A percentile compares a stretch with the other conserved stretches of the same genome.
phyloP scores from a whole-genome alignment of 1,140 invertebrate species.

The Aphis gossypii region DNA sequence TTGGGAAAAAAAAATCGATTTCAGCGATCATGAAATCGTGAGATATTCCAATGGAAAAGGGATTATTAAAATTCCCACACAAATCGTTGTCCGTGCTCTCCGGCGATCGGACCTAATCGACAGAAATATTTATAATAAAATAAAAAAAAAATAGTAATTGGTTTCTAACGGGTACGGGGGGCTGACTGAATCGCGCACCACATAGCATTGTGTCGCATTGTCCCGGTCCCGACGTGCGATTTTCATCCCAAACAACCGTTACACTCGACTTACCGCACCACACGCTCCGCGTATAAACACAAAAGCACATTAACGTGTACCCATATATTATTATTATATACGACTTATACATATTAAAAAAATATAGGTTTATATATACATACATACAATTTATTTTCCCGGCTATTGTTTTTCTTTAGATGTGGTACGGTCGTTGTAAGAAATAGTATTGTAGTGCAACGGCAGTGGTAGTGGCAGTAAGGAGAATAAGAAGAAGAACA shows the following conservation, averaged over 20 bases:
- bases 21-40: conserved; percentile 42
- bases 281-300: neutral
- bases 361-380: neutral
- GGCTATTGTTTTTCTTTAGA: conserved; percentile 14
- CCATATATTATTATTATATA: neutral
- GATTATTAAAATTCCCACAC: conserved; percentile 42
- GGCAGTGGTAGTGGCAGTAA: too few species aligned
- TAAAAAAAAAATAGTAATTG: neutral
- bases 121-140: neutral
- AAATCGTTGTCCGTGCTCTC: neutral
- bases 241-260: conserved; percentile 21
- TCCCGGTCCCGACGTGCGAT: neutral
- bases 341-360: too few species aligned
- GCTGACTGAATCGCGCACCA: neutral
- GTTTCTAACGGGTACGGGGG: neutral
- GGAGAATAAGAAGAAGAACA: conserved; percentile 9
- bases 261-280: neutral
- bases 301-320: conserved; percentile 4
- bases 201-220: neutral
- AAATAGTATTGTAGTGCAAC: too few species aligned
- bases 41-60: neutral
- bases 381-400: neutral
- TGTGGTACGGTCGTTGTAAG: too few species aligned
- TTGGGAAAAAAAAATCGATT: neutral
- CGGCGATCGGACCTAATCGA: neutral